Evolutionary conservation across 2,113 vertebrate genomes (phyloP).

Genomic region (Trogon melanurus): DNA sequence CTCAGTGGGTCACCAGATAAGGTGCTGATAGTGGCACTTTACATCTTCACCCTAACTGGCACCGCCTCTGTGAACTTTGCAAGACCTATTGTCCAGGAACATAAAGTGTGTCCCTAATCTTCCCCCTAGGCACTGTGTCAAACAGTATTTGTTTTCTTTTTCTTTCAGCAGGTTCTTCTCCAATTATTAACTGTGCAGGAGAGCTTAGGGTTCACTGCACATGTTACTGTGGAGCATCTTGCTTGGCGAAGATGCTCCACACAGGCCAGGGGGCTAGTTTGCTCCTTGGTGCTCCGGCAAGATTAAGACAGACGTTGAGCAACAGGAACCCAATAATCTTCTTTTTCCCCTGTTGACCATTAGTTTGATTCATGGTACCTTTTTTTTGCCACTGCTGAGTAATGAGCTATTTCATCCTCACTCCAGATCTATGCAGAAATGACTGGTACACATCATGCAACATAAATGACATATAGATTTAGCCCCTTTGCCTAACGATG

Average conservation of each 20-base stretch:
- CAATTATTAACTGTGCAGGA: constrained; percentile 15
- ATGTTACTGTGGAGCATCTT: not conserved
- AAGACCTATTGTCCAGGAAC: not conserved
- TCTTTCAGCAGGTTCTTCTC: not conserved
- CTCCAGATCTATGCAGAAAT: not conserved
- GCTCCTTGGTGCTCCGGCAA: not conserved
- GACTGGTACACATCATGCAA: not conserved
- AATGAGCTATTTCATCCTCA: not conserved
- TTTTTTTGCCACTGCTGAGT: constrained; percentile 12
- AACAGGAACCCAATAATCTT: constrained; percentile 4
- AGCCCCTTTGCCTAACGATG: not conserved
- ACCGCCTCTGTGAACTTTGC: not conserved
- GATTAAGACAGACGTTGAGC: constrained; percentile 6
- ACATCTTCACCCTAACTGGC: not conserved
- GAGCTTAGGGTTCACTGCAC: not conserved
- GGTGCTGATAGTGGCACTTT: not conserved
- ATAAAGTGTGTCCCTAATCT: not conserved
- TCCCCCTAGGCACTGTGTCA: not conserved
- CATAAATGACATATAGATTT: not conserved
- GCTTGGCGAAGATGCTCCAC: not conserved
- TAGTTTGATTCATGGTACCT: constrained; percentile 50
- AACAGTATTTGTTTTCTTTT: not conserved
- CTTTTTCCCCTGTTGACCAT: not conserved
- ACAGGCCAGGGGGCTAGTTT: not conserved
- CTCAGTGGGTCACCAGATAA: not conserved